Evolutionary conservation across 1,140 invertebrate species (phyloP).

Genomic region (Heliconius congener): DNA sequence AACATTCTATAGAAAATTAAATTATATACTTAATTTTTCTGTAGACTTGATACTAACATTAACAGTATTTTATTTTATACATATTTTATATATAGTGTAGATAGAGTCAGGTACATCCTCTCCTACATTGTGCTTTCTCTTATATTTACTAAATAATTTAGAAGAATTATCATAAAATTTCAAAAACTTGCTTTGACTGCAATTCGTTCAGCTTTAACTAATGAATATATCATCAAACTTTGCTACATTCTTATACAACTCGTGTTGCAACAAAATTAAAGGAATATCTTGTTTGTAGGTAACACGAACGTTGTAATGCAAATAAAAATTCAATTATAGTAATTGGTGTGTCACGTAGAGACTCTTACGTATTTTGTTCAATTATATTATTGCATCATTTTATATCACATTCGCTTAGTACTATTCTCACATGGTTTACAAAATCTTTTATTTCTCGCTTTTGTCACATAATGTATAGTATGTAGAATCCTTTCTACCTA

Average conservation of each 20-base stretch:
- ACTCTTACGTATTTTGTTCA: neutral
- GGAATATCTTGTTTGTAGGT: constrained; percentile 2
- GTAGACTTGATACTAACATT: too few relatives aligned
- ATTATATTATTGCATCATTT: neutral
- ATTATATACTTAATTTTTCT: too few relatives aligned
- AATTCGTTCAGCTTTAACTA: neutral
- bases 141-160: neutral
- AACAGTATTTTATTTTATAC: too few relatives aligned
- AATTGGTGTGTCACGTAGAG: constrained; percentile 13
- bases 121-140: neutral
- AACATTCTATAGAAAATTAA: too few relatives aligned
- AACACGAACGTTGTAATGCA: neutral
- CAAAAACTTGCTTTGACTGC: neutral
- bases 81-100: too few relatives aligned
- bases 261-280: constrained; percentile 6
- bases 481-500: too few relatives aligned
- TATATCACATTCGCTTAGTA: neutral
- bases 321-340: constrained; percentile 9
- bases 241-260: neutral
- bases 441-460: neutral
- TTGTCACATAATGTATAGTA: neutral
- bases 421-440: too few relatives aligned
- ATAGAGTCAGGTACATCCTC: too few relatives aligned
- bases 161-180: neutral
- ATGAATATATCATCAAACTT: neutral